Evolutionary conservation across 2,797 vertebrate genomes (phyloP).

Genomic region (Ctenopoma multispine): DNA sequence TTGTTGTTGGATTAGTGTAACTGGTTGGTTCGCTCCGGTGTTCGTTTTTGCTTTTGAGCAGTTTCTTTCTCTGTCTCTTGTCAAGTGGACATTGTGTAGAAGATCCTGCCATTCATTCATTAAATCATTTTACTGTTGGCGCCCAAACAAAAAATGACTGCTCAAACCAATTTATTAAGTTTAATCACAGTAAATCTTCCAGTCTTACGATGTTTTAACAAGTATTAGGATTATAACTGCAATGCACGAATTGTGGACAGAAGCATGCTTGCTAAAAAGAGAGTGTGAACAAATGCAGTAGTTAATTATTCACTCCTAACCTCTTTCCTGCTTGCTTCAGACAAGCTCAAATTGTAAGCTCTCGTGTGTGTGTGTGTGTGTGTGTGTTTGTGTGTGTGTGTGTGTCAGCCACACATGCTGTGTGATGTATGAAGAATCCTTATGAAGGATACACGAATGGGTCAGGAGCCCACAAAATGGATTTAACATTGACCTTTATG

Average conservation of each 20-base stretch:
- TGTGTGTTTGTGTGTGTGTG: background rate
- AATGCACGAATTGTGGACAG: background rate
- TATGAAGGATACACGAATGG: background rate
- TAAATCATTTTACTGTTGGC: background rate
- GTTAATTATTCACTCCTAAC: slow-evolving; percentile 49
- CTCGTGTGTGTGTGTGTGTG: slow-evolving; percentile 20
- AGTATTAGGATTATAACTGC: background rate
- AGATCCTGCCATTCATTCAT: too few relatives aligned
- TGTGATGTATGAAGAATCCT: slow-evolving; percentile 10
- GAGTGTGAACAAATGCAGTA: slow-evolving; percentile 24
- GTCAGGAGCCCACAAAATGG: background rate
- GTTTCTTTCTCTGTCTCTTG: too few relatives aligned
- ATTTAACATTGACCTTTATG: background rate
- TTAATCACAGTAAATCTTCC: background rate
- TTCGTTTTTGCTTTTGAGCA: too few relatives aligned
- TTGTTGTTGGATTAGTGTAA: too few relatives aligned
- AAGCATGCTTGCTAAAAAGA: background rate
- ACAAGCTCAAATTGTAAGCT: slow-evolving; percentile 18
- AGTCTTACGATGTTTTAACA: background rate
- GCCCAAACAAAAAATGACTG: background rate
- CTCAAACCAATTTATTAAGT: background rate
- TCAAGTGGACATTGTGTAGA: too few relatives aligned
- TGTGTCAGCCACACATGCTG: background rate
- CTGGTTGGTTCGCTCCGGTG: too few relatives aligned
- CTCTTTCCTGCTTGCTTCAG: slow-evolving; percentile 25